Evolutionary conservation across 2,113 vertebrate genomes (phyloP), one percentile per base, ranked within the genome.

Genomic region (Anhinga rufa): DNA sequence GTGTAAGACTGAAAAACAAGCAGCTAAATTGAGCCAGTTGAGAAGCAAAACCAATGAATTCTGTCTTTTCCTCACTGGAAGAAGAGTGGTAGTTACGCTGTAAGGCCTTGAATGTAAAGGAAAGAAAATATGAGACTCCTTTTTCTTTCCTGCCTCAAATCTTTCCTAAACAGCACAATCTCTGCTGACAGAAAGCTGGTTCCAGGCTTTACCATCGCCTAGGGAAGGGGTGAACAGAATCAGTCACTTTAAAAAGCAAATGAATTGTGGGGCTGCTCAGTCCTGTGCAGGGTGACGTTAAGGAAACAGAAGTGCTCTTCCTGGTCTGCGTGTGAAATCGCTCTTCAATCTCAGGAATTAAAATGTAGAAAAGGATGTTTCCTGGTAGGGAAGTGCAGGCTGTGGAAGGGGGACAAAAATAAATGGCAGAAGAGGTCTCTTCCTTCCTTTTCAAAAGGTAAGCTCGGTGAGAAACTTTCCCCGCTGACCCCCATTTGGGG

Each of bases 271-370:
- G 76, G 40, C 78, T n/a, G 48, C 72, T 89, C 46, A 14, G 62
- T 49, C 66, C 42, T 2, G 2, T 10, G 46, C 10, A 26, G 57
- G 70, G 61, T 34, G 62, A 49, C 7, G 9, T 5, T 24, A 75
- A 70, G 72, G 57, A 92, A 74, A 85, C 28, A 64, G 79, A 86
- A 84, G 48, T 36, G 77, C 48, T 82, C 74, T 66, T 62, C 80
- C 74, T 70, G 80, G n/a, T 60, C 89, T 92, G 72, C 13, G 2
- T 61, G 66, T 84, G 95, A 84, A 93, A 74, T 68, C 90, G 54
- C 61, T 76, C 83, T 62, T 91, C 88, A 71, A 6, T 93, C 94
- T 96, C 95, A 95, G 95, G 95, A 97, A 96, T 84, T 66, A 34
- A 81, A 66, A 17, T 16, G 34, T 10, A 66, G 75, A 62, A 49